Evolutionary conservation across 2,797 vertebrate genomes (phyloP).

Genomic region (Neomorphus geoffroyi): DNA sequence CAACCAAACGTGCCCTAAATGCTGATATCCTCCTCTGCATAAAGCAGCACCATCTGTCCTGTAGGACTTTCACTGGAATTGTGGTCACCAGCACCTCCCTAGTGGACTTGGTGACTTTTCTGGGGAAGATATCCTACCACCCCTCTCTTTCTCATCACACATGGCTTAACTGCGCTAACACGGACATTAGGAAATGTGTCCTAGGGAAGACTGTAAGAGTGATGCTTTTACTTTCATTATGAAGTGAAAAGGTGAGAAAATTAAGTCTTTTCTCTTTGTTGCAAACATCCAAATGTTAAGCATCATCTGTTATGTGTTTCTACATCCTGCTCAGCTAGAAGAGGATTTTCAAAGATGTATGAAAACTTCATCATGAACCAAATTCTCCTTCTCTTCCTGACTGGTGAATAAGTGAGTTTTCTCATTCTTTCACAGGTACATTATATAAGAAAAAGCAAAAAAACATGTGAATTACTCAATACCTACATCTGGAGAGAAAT

Average conservation of each 20-base stretch:
- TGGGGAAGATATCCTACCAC: background rate
- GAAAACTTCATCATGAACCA: background rate
- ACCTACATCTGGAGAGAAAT: background rate
- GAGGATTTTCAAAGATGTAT: background rate
- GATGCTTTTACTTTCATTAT: background rate
- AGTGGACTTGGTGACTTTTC: accelerated
- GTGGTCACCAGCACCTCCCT: background rate
- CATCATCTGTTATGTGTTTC: background rate
- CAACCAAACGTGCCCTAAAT: background rate
- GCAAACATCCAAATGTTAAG: background rate
- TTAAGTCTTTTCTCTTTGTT: background rate
- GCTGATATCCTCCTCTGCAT: background rate
- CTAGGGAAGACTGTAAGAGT: background rate
- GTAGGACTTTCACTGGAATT: accelerated
- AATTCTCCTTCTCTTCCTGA: background rate
- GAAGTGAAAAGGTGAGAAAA: background rate
- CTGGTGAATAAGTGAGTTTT: background rate
- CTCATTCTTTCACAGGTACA: background rate
- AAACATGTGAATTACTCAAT: background rate
- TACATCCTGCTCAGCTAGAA: background rate
- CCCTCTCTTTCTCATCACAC: background rate
- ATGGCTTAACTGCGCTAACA: background rate
- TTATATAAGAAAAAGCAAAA: background rate
- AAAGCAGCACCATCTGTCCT: background rate
- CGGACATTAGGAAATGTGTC: background rate